phyloP scores from a whole-genome alignment of 2,888 invertebrate species.

The Caenorhabditis macrosperma region DNA sequence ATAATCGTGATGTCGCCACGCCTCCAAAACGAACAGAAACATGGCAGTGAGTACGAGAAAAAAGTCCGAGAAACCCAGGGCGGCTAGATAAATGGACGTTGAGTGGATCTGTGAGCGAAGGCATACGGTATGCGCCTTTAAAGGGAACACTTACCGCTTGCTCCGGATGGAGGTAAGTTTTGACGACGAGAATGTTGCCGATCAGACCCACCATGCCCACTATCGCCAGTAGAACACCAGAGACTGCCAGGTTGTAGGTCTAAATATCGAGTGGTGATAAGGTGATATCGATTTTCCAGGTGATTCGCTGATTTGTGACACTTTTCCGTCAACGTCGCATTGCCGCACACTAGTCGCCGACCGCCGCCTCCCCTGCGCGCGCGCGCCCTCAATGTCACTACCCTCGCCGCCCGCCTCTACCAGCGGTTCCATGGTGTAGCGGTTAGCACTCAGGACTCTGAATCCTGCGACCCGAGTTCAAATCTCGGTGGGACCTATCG shows the following conservation, averaged over 20 bases:
- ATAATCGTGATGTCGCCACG: constrained; percentile 79
- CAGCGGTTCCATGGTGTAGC: constrained; percentile 70
- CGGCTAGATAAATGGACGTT: constrained; percentile 76
- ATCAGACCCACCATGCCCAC: constrained; percentile 75
- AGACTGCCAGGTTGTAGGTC: constrained; percentile 77
- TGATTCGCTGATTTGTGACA: background rate
- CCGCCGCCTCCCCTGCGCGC: background rate
- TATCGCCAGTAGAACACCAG: constrained; percentile 76
- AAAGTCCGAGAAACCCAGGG: constrained; percentile 77
- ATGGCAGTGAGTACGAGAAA: constrained; percentile 78
- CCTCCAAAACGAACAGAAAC: constrained; percentile 79
- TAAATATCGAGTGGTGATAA: constrained; percentile 36
- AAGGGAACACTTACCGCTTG: constrained; percentile 41
- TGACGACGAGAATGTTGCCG: constrained; percentile 76
- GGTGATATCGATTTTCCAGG: background rate
- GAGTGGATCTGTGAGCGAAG: too few species aligned
- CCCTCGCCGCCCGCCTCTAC: background rate
- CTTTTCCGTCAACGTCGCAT: background rate
- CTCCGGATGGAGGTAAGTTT: constrained; percentile 71
- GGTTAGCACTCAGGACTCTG: constrained; percentile 73
- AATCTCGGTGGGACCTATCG: constrained; percentile 72
- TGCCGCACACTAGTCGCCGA: background rate
- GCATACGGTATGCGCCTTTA: too few species aligned
- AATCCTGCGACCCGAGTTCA: constrained; percentile 72
- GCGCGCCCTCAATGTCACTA: background rate